Percentiles rank a stretch among this genome's conserved stretches.
Conservation (phyloP, 1,140 invertebrate genomes). For the Pollicipes pollicipes region DNA sequence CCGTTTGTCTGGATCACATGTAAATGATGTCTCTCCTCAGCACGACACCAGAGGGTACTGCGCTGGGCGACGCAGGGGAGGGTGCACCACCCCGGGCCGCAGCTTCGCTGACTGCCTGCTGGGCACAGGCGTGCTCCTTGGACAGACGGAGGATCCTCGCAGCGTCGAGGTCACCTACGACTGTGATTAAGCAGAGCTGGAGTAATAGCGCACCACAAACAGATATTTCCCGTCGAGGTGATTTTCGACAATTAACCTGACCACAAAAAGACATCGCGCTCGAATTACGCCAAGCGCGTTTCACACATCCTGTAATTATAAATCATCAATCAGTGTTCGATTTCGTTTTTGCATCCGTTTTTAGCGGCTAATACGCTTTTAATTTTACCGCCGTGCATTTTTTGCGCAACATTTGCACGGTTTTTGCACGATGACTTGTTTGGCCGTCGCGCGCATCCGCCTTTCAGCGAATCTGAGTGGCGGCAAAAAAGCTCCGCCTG, state of each 20-base stretch:
- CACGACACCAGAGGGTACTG: too few species aligned
- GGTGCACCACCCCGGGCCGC: too few species aligned
- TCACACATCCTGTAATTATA: background rate
- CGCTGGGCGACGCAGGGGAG: too few species aligned
- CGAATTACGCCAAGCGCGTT: background rate
- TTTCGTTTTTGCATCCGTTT: background rate
- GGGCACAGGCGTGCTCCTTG: too few species aligned
- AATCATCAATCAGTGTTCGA: background rate
- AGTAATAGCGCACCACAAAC: background rate
- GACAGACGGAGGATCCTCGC: too few species aligned
- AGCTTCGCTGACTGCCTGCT: too few species aligned
- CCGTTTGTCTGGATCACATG: too few species aligned
- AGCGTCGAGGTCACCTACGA: too few species aligned
- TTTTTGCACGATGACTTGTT: background rate
- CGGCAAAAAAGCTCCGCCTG: background rate
- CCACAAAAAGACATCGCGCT: background rate
- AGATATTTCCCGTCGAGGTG: background rate
- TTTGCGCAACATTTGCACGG: background rate
- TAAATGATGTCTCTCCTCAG: too few species aligned
- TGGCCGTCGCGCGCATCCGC: background rate
- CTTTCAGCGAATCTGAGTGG: background rate
- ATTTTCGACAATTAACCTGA: background rate
- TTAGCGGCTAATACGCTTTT: background rate
- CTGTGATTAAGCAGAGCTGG: too few species aligned
- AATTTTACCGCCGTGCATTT: background rate